Evolutionary conservation across 2,888 invertebrate species (phyloP), one percentile per base, ranked within the genome.

Genomic region (Hybos culiciformis): DNA sequence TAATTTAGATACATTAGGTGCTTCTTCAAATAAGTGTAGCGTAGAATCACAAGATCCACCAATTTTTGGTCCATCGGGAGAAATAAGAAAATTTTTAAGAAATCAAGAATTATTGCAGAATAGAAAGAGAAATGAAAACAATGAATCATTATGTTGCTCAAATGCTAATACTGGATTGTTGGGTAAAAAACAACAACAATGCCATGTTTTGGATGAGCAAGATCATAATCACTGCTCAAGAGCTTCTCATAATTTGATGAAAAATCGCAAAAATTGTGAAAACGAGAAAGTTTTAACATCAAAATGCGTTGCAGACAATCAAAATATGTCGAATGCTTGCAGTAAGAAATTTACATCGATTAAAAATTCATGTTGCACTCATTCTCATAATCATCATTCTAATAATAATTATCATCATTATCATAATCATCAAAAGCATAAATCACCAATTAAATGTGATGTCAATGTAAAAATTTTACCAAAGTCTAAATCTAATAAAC

Each of bases 401-500:
- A 36, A 36, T 21, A 36, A 20, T 36, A 36, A 19, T 20, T 38
- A 38, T 14, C 41, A 19, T 15, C 45, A 55, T 45, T 51, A 48
- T 36, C 50, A 53, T 46, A 50, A 56, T 32, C 50, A 53, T 46
- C 50, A 50, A 23, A 19, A 46, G 49, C 43, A 48, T 45, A 17
- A 17, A 17, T 24, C 38, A 67, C 80, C 80, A 42, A 77, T 83
- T 54, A 82, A 81, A 71, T 77, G 83, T 67, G 82, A 83, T 62
- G 80, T 83, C 57, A 80, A 78, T 63, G 80, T 83, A 49, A 80
- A 81, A 63, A 69, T 82, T 61, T 74, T 81, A 63, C 78, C 81
- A 51, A 50, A 39, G 39, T n/a, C n/a, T 29, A 44, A n/a, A n/a
- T n/a, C n/a, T n/a, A 42, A 32, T 48, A 79, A 80, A 49, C 57